Base-by-base conservation (phyloP, 2,797 vertebrate species). In the Simalia tracyae region DNA sequence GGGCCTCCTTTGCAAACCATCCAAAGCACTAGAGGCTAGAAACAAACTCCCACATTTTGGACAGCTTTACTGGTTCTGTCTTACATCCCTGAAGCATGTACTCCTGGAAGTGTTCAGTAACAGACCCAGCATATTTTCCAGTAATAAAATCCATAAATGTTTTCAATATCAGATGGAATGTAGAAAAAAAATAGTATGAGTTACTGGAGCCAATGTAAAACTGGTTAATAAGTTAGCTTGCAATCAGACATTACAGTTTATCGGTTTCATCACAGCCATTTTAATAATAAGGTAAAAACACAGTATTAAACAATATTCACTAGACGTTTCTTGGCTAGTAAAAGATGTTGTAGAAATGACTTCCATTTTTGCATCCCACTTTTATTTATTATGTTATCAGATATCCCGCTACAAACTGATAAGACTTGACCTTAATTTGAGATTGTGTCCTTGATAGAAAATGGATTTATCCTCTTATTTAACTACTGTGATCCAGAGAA, bases 401-500 rank as follows among this genome's bases (percentile, higher is more conserved):
- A 90, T 95, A 93, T 95, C 92, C 91, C 91, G 81, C 87, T 36
- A 0, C 54, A 91, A 96, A 92, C 93, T 94, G 94, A 95, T 93
- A 57, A 0, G 12, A 92, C 93, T 94, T 93, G 42, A 95, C 87
- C 92, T 96, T 95, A 95, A 94, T 91, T 88, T 88, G 91, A 92
- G 87, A 94, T 85, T 94, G 92, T 95, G 93, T 94, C 93, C 96
- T 95, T 90, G 92, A 95, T 96, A 92, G 95, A 95, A 95, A 95
- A 96, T 61, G 92, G 95, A 96, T 94, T 92, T 89, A 81, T 96
- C 1, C 84, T 57, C 22, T 0, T 96, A 93, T 95, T 95, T 96
- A 95, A 97, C 94, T 96, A 96, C 95, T 96, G 95, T 91, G 94
- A 96, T 94, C 93, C 93, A 95, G 94, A 96, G 95, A 95, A 93